Base-by-base conservation (phyloP, 2,888 invertebrate genomes). In the Leucoma salicis region DNA sequence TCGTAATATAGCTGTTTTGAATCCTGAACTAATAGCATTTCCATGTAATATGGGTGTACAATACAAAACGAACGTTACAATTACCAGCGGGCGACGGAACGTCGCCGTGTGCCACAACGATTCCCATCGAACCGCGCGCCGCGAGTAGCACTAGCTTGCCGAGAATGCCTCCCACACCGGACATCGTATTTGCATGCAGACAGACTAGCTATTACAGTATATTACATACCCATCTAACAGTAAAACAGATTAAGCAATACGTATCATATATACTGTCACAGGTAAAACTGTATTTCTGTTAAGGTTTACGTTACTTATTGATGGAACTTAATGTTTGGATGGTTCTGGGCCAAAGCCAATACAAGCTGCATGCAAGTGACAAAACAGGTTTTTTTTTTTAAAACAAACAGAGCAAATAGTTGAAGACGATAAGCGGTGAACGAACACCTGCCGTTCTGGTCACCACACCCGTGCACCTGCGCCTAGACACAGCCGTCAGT, bases 361-460 rank as follows among this genome's bases (percentile, higher is more conserved):
- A 36, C 13, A 35, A 18, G 39, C 16, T 14, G 27, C 11, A 27
- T 25, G 39, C 39, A 25, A 45, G 8, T 31, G 18, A 13, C 24
- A 34, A 28, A 42, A 40, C 43, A 35, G 45, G 37, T 42, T 31
- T 38, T 38, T 31, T 42, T 12, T 53, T 59, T 49, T 56, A 39
- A 63, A 65, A 53, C 51, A 66, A 68, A 70, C 46, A 66, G 57
- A 63, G 55, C 66, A 55, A 56, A 56, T 45, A 59, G 57, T 55
- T 44, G 55, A 49, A 42, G 28, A 28, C 29, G 13, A 46, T 53
- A 36, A 54, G 52, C 42, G 39, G 49, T 37, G 35, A 42, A 48
- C 53, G 35, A 42, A 48, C 53, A 78, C 74, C 78, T 78, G 78
- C 68, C 66, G 59, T 61, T 65, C 63, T 67, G 59, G 66, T 64